A percentile compares a stretch with the other conserved stretches of the same genome.
Conservation (phyloP, 37 sponge, comb jelly and placozoan genomes). For the Dysidea cf. avara region DNA sequence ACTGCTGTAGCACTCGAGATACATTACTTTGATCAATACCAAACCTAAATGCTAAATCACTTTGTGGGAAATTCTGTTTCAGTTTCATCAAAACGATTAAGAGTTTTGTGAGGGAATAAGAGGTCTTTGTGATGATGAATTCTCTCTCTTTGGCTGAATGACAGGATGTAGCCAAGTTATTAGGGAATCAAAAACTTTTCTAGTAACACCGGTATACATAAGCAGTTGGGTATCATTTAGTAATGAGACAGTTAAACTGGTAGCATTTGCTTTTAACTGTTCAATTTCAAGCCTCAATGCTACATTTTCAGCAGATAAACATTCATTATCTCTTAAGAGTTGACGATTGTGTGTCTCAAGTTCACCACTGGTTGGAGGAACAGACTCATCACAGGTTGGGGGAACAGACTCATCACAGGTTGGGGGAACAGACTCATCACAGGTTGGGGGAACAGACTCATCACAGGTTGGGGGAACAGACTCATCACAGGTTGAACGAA, state of each 20-base stretch:
- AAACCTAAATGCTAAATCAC: slow-evolving; percentile 18
- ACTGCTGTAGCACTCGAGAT: slow-evolving; percentile 15
- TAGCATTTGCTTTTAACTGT: slow-evolving; percentile 2
- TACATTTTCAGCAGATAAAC: too few relatives aligned
- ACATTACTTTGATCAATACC: slow-evolving; percentile 18
- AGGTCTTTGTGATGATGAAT: neutral
- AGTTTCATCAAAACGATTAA: too few relatives aligned
- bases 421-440: too few relatives aligned
- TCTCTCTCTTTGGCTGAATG: neutral
- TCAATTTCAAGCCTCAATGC: slow-evolving; percentile 2
- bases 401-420: too few relatives aligned
- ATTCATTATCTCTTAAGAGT: too few relatives aligned
- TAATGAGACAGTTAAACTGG: slow-evolving; percentile 22
- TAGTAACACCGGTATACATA: slow-evolving; percentile 17
- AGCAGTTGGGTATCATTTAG: neutral
- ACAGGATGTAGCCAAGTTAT: slow-evolving; percentile 17
- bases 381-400: too few relatives aligned
- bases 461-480: too few relatives aligned
- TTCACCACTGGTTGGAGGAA: too few relatives aligned
- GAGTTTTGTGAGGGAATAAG: too few relatives aligned
- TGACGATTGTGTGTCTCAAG: too few relatives aligned
- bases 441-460: too few relatives aligned
- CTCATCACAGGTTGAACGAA: too few relatives aligned
- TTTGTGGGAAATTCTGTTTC: slow-evolving; percentile 15
- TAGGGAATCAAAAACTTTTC: slow-evolving; percentile 2